Evolutionary conservation across 2,113 vertebrate species (phyloP), one percentile per base, ranked within the genome.

Genomic region (Mesembrinibis cayennensis): DNA sequence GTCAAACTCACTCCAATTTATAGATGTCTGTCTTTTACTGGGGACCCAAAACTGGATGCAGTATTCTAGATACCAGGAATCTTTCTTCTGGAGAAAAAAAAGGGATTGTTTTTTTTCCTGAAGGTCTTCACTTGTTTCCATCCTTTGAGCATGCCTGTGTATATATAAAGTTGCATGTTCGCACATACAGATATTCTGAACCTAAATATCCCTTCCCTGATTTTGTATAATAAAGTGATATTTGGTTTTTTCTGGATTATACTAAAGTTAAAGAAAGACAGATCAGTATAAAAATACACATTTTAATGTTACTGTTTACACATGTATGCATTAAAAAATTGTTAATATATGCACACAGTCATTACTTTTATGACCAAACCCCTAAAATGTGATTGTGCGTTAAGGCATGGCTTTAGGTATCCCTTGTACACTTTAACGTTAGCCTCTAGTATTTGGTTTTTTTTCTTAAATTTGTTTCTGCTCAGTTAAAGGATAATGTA

Each of bases 391-490:
- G 56, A 22, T 34, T 84, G n/a, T 45, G 7, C 7, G 2, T 18
- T 36, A 69, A 73, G 50, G 36, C 16, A 89, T 8, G n/a, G 40
- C 23, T 66, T 67, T 44, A 73, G 15, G 16, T 61, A 73, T 44
- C 36, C n/a, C 21, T n/a, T 16, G 16, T 10, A 62, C 0, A 1
- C 20, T 84, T 83, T n/a, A 90, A 73, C 0, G 1, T 40, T 20
- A 74, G 23, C 30, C 16, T 87, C 34, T 18, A 44, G 15, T 11
- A 3, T 53, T 67, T 58, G 19, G 19, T 2, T 1, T 49, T 83
- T 85, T 88, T 61, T 8, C 58, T 56, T 93, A 66, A 23, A 77
- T 70, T 73, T 82, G 11, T 23, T 87, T 52, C 59, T 81, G 40
- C 6, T 40, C 44, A 56, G 36, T 70, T 77, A 61, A 91, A 81